Base-by-base conservation (phyloP, 2,888 invertebrate genomes). In the Volucella inflata region DNA sequence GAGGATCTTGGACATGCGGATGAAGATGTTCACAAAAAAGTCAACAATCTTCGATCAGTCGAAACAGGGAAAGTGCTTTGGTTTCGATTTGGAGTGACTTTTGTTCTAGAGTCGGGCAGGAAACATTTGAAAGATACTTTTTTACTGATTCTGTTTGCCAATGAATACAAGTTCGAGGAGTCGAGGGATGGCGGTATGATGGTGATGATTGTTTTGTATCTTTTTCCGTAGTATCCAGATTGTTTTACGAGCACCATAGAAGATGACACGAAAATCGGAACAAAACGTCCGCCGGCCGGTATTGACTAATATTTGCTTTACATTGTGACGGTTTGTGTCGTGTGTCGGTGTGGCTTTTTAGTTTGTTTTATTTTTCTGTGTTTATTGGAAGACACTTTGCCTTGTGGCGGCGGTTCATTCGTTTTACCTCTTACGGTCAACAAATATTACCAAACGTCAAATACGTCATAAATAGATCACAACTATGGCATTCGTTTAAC, bases 201-300 rank as follows among this genome's bases (percentile, higher is more conserved):
- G 30, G 81, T 6, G 30, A 1, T 6, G 30, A 76, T 46, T 76
- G 68, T 55, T 48, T 46, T 55, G 65, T 42, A 53, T 14, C 70
- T 40, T 62, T 65, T 17, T 65, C 59, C 51, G 46, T 67, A 30
- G n/a, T 82, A 51, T 51, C 74, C 51, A 72, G 68, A 60, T 77
- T 48, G 48, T 71, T 11, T 55, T 46, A 57, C 21, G 59, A 50
- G 48, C 50, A 44, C 44, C 30, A 62, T 12, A 16, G 36, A 50
- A 44, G 46, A 80, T 55, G 59, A 84, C 81, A 83, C 48, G 64
- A 80, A 76, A 87, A 79, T 78, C 78, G 55, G 82, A 85, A 74
- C 82, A 75, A 75, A 67, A 70, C 90, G 90, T 91, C 90, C 89
- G 87, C 83, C 88, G 89, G 87, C 80, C 71, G 68, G 88, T 88